These are phyloP conservation scores for Pyrgus malvae DNA, from an alignment of 2,888 invertebrate genomes.

Conservation along the genomic window DNA sequence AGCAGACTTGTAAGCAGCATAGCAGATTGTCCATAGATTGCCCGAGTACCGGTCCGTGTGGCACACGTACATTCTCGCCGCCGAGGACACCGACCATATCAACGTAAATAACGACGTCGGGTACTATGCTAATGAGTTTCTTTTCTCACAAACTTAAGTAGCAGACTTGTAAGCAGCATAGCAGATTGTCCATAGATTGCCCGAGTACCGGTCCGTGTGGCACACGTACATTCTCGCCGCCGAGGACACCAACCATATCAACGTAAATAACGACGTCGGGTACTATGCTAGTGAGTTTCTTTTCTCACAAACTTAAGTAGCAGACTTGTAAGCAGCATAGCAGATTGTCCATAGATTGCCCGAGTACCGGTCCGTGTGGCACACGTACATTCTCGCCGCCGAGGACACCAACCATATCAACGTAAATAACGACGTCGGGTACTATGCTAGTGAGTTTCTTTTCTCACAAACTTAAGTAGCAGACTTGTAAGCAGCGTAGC, in stretches of 20 bases:
- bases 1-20: too few species aligned
- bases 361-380: slow-evolving; percentile 92
- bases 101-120: slow-evolving; percentile 97
- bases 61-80: slow-evolving; percentile 95
- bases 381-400: slow-evolving; percentile 93
- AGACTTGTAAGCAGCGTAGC: too few species aligned
- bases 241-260: slow-evolving; percentile 93
- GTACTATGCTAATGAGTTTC: slow-evolving; percentile 91
- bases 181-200: slow-evolving; percentile 44
- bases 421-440: slow-evolving; percentile 96
- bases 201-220: slow-evolving; percentile 93
- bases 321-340: too few species aligned
- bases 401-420: slow-evolving; percentile 94
- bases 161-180: too few species aligned
- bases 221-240: slow-evolving; percentile 94
- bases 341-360: too few species aligned
- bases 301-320: too few species aligned
- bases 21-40: too few species aligned
- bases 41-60: slow-evolving; percentile 93
- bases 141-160: too few species aligned
- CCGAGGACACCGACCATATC: slow-evolving; percentile 93
- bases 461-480: too few species aligned
- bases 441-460: slow-evolving; percentile 94
- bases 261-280: slow-evolving; percentile 96
- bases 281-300: slow-evolving; percentile 91